Evolutionary conservation across 2,888 invertebrate species (phyloP), one percentile per base, ranked within the genome.

Genomic region (Drosophila colorata): DNA sequence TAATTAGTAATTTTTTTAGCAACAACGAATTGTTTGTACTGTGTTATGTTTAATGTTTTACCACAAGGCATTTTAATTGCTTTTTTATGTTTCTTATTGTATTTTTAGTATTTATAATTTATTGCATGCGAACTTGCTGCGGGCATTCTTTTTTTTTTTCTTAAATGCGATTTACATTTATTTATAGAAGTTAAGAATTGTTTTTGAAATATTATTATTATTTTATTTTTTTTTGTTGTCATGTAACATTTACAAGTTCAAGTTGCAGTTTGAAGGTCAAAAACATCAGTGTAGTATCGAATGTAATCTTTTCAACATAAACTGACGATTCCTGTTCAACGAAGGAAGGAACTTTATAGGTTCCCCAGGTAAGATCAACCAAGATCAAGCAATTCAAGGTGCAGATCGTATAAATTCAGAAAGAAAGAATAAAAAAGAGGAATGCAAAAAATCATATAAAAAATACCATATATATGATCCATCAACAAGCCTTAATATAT

Each of bases 21-120:
- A 33, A 48, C 44, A 25, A 11, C 18, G 14, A 49, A 49, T 23
- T 58, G 23, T 41, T 58, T 53, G 35, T 53, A 40, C 48, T 56
- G 46, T 51, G 46, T 73, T 59, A 73, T 74, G 44, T 51, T 75
- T 41, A 63, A 68, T 57, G 67, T 44, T 53, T 56, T 56, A 37
- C 51, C 71, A 43, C 51, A 38, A 59, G 31, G 33, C 43, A 55
- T 51, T 63, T 68, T 64, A 74, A 69, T 74, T 70, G 58, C 38
- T 16, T 63, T 49, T 69, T 41, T 53, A 33, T 47, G 41, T 52
- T 57, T 57, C 25, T 58, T 44, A 55, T 53, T 61, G 67, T 70
- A 41, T 57, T 35, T 37, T 38, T 9, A 41, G 33, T 49, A 31
- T 43, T 41, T 41, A 44, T 56, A 65, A 35, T 55, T 60, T 70